Base-by-base conservation (phyloP, 1,140 invertebrate species). In the Halesus radiatus region DNA sequence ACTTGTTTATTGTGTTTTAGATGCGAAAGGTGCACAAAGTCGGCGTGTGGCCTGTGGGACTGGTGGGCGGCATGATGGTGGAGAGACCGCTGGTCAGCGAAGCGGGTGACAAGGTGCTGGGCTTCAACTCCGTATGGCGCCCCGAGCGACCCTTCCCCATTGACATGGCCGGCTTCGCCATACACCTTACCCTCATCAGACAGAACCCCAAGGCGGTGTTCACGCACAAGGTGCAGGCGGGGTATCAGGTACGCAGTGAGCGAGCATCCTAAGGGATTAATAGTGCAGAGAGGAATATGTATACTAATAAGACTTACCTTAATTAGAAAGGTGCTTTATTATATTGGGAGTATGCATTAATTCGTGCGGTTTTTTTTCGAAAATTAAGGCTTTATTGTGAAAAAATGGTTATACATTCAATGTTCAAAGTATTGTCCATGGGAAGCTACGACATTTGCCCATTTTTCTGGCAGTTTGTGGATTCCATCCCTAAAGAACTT, bases 161-260 rank as follows among this genome's bases (percentile, higher is more conserved):
- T 29, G 99, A 99, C 85, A 99, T 99, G 98, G 98, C 98, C 3
- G 98, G 97, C 1, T 99, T 99, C 90, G 98, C 97, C 16, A 94
- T 99, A 15, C 98, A 97, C 88, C 86, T 98, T 2, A 91, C 93
- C 20, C 88, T 98, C 13, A 90, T 99, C 22, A 87, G 96, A 3
- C 89, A 93, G 2, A 92, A 95, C 86, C 93, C 94, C 5, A 90
- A 96, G 56, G 96, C 96, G 0, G 88, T 91, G 78, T 99, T 99
- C 88, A 95, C 94, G 1, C 95, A 94, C 83, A 92, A 94, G 79
- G 94, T 97, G 58, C 92, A 95, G 85, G 92, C 95, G 83, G 98
- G 98, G 7, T 96, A 95, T 88, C 96, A 98, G 87, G 89, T 89
- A 50, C 3, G 37, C 13, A 45, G 26, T 5, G 5, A 29, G 26